Conservation (phyloP, 2,113 vertebrate species). For the Tauraco erythrolophus region DNA sequence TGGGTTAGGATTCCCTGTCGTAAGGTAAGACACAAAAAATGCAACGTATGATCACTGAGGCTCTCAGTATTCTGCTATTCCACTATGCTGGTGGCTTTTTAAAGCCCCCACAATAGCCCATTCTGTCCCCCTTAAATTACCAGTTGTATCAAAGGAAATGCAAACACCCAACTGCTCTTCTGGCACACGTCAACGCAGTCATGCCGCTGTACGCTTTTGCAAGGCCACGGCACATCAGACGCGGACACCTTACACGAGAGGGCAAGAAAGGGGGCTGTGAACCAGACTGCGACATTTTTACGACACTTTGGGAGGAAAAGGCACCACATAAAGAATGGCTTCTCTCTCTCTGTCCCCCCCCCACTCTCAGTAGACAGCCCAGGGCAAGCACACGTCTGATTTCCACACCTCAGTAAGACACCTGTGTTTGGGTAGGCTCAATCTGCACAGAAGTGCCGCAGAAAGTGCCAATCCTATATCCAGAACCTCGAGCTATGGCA, state of each 20-base stretch:
- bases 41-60: fast-evolving
- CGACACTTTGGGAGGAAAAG: background rate
- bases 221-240: background rate
- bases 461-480: fast-evolving
- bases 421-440: background rate
- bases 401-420: fast-evolving
- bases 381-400: fast-evolving
- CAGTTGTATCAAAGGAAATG: background rate
- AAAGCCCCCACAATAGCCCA: background rate
- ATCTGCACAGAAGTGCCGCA: background rate
- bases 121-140: background rate
- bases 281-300: fast-evolving
- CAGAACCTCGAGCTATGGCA: background rate
- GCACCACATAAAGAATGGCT: no score
- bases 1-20: background rate
- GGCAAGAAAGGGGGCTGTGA: background rate
- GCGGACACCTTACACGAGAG: fast-evolving
- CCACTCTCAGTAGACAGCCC: background rate
- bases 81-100: background rate
- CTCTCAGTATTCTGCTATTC: background rate
- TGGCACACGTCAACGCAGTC: fast-evolving
- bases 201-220: background rate
- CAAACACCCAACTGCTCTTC: background rate
- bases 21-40: fast-evolving
- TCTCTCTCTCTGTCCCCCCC: no score